phyloP scores from a whole-genome alignment of 2,113 vertebrate genomes.

The Cheirogaleus medius region DNA sequence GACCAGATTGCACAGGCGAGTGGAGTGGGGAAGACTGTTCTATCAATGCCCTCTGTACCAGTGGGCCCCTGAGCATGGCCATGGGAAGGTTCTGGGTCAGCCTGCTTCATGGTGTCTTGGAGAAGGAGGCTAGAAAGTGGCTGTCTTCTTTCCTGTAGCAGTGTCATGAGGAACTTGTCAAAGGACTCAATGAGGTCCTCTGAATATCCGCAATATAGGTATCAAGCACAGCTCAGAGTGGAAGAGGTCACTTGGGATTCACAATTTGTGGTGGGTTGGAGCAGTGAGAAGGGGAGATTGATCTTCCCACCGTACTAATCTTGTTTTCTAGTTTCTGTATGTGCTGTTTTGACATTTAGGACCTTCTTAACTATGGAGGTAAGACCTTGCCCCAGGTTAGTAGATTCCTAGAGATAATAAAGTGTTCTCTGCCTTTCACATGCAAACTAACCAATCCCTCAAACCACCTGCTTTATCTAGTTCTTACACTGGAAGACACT shows the following conservation, averaged over 20 bases:
- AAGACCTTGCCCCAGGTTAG: not conserved
- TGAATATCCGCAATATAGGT: not conserved
- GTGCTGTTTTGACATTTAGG: not conserved
- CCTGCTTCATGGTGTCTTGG: too few species aligned
- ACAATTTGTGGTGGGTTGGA: not conserved
- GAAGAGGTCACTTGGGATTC: not conserved
- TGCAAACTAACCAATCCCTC: not conserved
- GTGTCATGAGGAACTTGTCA: too few species aligned
- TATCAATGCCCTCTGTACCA: not conserved
- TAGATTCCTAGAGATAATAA: not conserved
- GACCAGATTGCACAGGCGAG: not conserved
- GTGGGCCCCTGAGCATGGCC: rapidly evolving
- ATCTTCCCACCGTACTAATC: not conserved
- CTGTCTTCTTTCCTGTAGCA: not conserved
- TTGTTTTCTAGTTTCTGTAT: not conserved
- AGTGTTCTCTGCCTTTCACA: not conserved
- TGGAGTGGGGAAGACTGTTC: not conserved
- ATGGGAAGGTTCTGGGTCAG: not conserved
- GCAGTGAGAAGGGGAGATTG: not conserved
- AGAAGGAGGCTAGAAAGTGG: too few species aligned
- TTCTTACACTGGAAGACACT: too few species aligned
- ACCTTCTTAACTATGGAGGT: not conserved
- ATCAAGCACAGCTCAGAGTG: not conserved
- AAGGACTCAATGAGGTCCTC: not conserved
- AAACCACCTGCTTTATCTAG: not conserved